Base-by-base conservation (phyloP, 2,888 invertebrate species). In the Temnothorax unifasciatus region DNA sequence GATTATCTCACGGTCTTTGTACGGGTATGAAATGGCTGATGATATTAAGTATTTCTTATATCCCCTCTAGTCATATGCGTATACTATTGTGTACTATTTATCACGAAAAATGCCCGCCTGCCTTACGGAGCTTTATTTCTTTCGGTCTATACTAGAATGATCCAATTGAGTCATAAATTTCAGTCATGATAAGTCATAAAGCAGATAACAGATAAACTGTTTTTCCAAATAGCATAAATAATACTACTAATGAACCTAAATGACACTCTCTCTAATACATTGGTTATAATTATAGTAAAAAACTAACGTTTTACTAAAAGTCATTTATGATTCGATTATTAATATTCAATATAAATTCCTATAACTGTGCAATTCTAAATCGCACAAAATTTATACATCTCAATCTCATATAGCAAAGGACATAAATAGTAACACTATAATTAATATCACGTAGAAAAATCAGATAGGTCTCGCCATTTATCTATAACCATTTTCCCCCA, bases 21-120 rank as follows among this genome's bases (percentile, higher is more conserved):
- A 85, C 83, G 84, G 75, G 84, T 86, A 83, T 85, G 50, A 82
- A 84, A 85, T 82, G 87, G 82, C 69, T 75, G 71, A 88, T 85
- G 84, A 82, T 84, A 77, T 88, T 85, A 83, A 84, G 85, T 88
- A 90, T 90, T 89, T 90, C 85, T 89, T 87, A 76, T 50, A 54
- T 63, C 83, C 84, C 86, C 89, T 93, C 93, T 93, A 93, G 93
- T 93, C 93, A 93, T 91, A 91, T 89, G 90, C 86, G 84, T 91
- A 44, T 29, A 21, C 44, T 59, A 92, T 87, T 87, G 63, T 73
- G 57, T 91, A 91, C 90, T 92, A 92, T 92, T 92, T 92, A 92
- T 93, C 85, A 89, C 84, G 83, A 77, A 86, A 89, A 82, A 83
- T 76, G 81, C 69, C 84, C 21, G 77, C 69, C 61, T 79, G 54